Evolutionary conservation across 2,888 invertebrate genomes (phyloP).

Genomic region (Oxyteleia sp.): DNA sequence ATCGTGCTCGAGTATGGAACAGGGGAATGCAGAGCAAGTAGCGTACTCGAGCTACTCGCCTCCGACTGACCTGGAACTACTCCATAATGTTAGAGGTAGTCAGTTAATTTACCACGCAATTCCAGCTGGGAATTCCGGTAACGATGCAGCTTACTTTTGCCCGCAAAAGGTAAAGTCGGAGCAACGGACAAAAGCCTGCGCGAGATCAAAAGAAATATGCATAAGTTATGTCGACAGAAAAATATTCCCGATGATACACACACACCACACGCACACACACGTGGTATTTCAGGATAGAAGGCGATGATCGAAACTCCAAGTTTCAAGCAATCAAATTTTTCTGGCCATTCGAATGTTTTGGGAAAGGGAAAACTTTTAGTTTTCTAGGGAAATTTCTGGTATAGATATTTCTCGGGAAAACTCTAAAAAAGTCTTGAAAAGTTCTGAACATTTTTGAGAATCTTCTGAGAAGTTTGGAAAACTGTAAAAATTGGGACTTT

Average conservation of each 20-base stretch:
- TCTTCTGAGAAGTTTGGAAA: too few relatives aligned
- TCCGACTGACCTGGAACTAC: slow-evolving; percentile 62
- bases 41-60: slow-evolving; percentile 52
- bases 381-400: too few relatives aligned
- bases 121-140: slow-evolving; percentile 47
- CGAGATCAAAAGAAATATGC: slow-evolving; percentile 17
- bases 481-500: too few relatives aligned
- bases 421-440: too few relatives aligned
- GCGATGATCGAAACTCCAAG: not conserved
- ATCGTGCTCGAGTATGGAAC: slow-evolving; percentile 65
- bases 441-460: too few relatives aligned
- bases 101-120: slow-evolving; percentile 65
- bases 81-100: slow-evolving; percentile 60
- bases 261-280: too few relatives aligned
- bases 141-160: slow-evolving; percentile 47
- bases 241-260: not conserved
- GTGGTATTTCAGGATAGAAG: not conserved
- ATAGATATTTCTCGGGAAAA: too few relatives aligned
- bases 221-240: slow-evolving; percentile 1
- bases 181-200: slow-evolving; percentile 15
- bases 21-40: slow-evolving; percentile 62
- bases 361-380: too few relatives aligned
- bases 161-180: slow-evolving; percentile 7
- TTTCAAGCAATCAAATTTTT: not conserved
- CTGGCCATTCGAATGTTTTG: not conserved